Base-by-base conservation (phyloP, 2,797 vertebrate species). In the Acanthopagrus latus region DNA sequence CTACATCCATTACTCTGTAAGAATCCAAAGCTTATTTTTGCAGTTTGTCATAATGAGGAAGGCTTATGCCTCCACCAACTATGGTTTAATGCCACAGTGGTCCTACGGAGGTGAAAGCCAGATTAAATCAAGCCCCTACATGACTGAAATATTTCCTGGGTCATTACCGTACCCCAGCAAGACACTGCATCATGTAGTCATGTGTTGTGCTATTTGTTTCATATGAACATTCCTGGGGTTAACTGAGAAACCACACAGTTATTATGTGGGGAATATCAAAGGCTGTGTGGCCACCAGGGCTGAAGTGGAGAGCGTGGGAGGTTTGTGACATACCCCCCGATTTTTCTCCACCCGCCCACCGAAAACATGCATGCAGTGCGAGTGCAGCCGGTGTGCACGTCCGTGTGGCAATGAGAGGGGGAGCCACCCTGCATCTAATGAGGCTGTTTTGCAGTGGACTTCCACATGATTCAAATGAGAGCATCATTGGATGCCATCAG, bases 211-310 rank as follows among this genome's bases (percentile, higher is more conserved):
- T 88, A 80, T 93, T 92, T 92, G 89, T 90, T 88, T 94, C 89
- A 76, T 88, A 83, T 76, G 69, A 85, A 87, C 86, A 93, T 93
- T 93, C 91, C 86, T 91, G 86, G 83, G 88, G 91, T 91, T 83
- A 83, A 86, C 76, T 86, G 75, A 71, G 81, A 82, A 88, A 86
- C 91, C 93, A 85, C 91, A 69, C 64, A 69, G 78, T 93, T 89
- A 92, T 92, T 88, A 89, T 93, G 92, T 89, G 91, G 90, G 86
- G 43, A 84, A 88, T 86, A 91, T 93, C 89, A 93, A 93, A 94
- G 90, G 60, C 80, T 54, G 68, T 54, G 87, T 9, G 81, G 89
- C 87, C 89, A 91, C 88, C 83, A 76, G 78, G 75, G 78, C 88
- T 89, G 81, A 78, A 81, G 84, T 48, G 80, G 74, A 84, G 88